phyloP scores from a whole-genome alignment of 2,888 invertebrate species.

The Lingula anatina region DNA sequence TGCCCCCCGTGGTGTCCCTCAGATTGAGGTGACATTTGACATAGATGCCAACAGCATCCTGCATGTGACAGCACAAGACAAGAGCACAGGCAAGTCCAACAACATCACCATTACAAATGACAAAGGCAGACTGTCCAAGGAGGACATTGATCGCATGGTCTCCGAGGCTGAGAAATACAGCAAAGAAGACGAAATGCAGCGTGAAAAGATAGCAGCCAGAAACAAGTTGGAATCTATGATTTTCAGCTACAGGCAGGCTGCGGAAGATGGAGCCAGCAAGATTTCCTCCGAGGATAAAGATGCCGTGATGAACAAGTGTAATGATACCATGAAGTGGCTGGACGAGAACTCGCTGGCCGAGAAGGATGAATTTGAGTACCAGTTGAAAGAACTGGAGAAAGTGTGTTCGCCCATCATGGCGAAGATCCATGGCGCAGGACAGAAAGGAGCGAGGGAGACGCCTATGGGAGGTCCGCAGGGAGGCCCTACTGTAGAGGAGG shows the following conservation, averaged over 20 bases:
- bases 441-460: no score
- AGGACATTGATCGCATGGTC: constrained; percentile 74
- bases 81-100: constrained; percentile 72
- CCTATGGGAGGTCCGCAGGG: no score
- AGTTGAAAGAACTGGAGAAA: constrained; percentile 69
- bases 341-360: constrained; percentile 75
- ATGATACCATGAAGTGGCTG: constrained; percentile 71
- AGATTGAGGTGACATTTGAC: no score
- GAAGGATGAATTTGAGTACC: constrained; percentile 69
- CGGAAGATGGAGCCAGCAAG: constrained; percentile 56
- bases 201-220: constrained; percentile 28
- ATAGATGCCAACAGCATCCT: constrained; percentile 60
- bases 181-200: constrained; percentile 42
- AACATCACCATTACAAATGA: constrained; percentile 83
- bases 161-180: constrained; percentile 39
- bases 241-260: constrained; percentile 56
- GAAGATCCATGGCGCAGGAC: constrained; percentile 40
- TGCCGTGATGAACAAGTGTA: constrained; percentile 56
- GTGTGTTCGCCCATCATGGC: constrained; percentile 76
- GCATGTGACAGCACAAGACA: constrained; percentile 58
- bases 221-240: constrained; percentile 36
- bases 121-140: constrained; percentile 76
- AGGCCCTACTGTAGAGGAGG: constrained; percentile 60
- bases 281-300: constrained; percentile 66
- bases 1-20: constrained; percentile 39